Conservation (phyloP, 1,140 invertebrate species). For the Ceratosolen fusciceps region DNA sequence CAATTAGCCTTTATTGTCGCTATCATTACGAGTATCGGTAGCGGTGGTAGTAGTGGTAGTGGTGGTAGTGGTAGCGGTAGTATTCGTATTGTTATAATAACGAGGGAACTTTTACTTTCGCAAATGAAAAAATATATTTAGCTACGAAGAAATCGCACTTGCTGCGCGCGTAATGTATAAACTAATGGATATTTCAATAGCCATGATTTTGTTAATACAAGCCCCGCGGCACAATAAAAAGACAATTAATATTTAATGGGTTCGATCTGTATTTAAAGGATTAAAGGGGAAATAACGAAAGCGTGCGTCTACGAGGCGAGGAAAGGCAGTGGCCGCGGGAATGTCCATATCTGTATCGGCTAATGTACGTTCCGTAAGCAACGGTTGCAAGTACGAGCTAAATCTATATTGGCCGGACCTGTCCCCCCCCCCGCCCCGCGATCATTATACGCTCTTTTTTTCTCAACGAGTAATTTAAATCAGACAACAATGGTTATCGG, state of each 20-base stretch:
- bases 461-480: conserved; percentile 28
- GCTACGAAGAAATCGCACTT: background rate
- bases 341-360: background rate
- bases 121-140: background rate
- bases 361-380: too few species aligned
- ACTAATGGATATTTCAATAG: background rate
- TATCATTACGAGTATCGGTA: too few species aligned
- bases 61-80: too few species aligned
- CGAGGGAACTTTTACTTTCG: background rate
- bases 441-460: background rate
- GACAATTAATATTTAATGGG: background rate
- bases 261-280: background rate
- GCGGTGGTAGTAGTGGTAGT: too few species aligned
- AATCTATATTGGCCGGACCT: conserved; percentile 2
- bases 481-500: conserved; percentile 27
- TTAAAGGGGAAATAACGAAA: background rate
- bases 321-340: background rate
- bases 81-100: too few species aligned
- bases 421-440: too few species aligned
- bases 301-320: too few species aligned
- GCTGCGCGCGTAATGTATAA: background rate
- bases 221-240: background rate
- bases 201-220: background rate
- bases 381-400: background rate
- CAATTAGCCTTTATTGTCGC: too few species aligned